Evolutionary conservation across 2,888 invertebrate genomes (phyloP).

Genomic region (Kuschelorhynchus macadamiae): DNA sequence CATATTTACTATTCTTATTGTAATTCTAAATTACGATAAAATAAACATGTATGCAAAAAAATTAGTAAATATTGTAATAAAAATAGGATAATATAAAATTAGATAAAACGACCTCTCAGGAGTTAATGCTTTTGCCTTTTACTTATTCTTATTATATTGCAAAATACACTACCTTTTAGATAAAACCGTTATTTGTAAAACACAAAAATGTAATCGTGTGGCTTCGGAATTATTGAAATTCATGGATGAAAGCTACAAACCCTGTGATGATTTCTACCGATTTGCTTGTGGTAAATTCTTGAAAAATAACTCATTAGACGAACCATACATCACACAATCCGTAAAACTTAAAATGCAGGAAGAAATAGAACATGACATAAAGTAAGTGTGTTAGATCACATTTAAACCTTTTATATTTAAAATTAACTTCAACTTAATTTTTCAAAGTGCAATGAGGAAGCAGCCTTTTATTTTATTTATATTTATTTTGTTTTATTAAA

Average conservation of each 20-base stretch:
- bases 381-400: slow-evolving; percentile 35
- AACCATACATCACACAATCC: slow-evolving; percentile 61
- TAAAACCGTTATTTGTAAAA: slow-evolving; percentile 56
- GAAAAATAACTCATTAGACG: slow-evolving; percentile 77
- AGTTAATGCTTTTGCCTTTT: too few relatives aligned
- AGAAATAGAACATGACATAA: slow-evolving; percentile 56
- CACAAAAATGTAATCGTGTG: slow-evolving; percentile 61
- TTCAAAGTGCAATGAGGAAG: slow-evolving; percentile 2
- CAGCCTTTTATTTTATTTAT: too few relatives aligned
- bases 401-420: slow-evolving; percentile 8
- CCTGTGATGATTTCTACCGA: slow-evolving; percentile 84
- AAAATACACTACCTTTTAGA: too few relatives aligned
- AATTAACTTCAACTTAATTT: slow-evolving; percentile 16
- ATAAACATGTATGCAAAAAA: too few relatives aligned
- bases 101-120: too few relatives aligned
- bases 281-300: slow-evolving; percentile 83
- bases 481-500: too few relatives aligned
- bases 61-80: too few relatives aligned
- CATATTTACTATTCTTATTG: too few relatives aligned
- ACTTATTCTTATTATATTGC: too few relatives aligned
- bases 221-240: slow-evolving; percentile 77
- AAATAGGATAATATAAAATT: too few relatives aligned
- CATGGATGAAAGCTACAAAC: slow-evolving; percentile 77
- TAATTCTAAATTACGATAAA: too few relatives aligned
- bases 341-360: slow-evolving; percentile 56